These are phyloP conservation scores for Habrosyne pyritoides DNA, from an alignment of 2,888 invertebrate genomes.

Conservation along the genomic window DNA sequence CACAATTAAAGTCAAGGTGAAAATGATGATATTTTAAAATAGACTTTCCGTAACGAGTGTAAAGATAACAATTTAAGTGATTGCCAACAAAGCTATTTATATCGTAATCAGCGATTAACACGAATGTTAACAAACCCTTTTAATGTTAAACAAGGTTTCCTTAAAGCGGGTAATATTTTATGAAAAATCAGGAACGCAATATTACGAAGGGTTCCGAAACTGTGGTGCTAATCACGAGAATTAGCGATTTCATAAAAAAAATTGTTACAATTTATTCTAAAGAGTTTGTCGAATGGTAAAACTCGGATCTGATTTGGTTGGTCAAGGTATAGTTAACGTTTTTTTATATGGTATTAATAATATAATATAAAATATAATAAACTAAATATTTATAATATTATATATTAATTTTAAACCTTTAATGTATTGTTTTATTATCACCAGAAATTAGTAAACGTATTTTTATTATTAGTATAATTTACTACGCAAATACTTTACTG, in stretches of 20 bases:
- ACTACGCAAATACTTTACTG: too few relatives aligned
- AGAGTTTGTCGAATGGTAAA: too few relatives aligned
- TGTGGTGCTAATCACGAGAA: conserved; percentile 24
- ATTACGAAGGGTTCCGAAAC: conserved; percentile 34
- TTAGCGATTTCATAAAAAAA: background rate
- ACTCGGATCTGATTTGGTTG: too few relatives aligned
- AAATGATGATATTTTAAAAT: background rate
- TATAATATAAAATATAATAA: too few relatives aligned
- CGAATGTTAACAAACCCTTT: conserved; percentile 45
- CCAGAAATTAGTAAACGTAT: too few relatives aligned
- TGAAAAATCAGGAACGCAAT: conserved; percentile 49
- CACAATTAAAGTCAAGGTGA: too few relatives aligned
- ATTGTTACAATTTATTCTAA: too few relatives aligned
- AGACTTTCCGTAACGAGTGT: background rate
- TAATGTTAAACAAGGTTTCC: conserved; percentile 48
- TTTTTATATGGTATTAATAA: too few relatives aligned
- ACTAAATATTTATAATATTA: background rate
- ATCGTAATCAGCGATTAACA: conserved; percentile 11
- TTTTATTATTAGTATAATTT: too few relatives aligned
- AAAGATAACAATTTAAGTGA: background rate
- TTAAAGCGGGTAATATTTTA: conserved; percentile 53
- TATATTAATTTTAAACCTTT: background rate
- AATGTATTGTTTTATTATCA: too few relatives aligned
- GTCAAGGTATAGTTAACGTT: too few relatives aligned
- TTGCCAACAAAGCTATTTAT: conserved; percentile 4